Conservation (phyloP, 2,113 vertebrate species). For the Sceloporus undulatus region DNA sequence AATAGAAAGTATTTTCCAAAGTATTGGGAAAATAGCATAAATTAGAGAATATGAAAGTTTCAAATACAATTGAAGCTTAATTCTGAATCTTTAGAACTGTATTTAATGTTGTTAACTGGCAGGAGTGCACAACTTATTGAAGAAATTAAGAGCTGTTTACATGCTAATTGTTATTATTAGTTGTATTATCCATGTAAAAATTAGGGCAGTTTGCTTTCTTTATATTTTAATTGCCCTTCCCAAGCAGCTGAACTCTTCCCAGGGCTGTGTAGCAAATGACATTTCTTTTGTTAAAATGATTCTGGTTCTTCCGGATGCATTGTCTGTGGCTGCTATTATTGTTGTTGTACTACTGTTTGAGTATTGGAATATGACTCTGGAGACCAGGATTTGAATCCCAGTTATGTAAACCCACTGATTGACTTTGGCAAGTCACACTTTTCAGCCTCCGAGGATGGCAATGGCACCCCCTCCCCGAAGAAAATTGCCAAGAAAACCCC, state of each 20-base stretch:
- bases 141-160: neutral
- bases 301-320: neutral
- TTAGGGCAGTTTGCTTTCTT: slow-evolving; percentile 2
- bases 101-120: slow-evolving; percentile 8
- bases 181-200: slow-evolving; percentile 15
- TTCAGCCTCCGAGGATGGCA: too few species aligned
- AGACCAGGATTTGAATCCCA: too few species aligned
- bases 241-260: slow-evolving; percentile 5
- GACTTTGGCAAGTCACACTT: too few species aligned
- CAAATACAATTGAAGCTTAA: slow-evolving; percentile 4
- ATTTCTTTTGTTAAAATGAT: slow-evolving; percentile 6
- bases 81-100: neutral
- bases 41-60: neutral
- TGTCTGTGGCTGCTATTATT: neutral
- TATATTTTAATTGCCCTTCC: slow-evolving; percentile 20
- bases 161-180: neutral
- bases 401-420: too few species aligned
- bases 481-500: too few species aligned
- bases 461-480: too few species aligned
- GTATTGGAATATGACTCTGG: too few species aligned
- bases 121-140: neutral
- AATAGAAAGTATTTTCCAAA: slow-evolving; percentile 10
- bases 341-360: too few species aligned
- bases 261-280: accelerated
- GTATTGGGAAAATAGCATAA: neutral